phyloP scores from a whole-genome alignment of 2,888 invertebrate species.

The Hyposoter didymator region DNA sequence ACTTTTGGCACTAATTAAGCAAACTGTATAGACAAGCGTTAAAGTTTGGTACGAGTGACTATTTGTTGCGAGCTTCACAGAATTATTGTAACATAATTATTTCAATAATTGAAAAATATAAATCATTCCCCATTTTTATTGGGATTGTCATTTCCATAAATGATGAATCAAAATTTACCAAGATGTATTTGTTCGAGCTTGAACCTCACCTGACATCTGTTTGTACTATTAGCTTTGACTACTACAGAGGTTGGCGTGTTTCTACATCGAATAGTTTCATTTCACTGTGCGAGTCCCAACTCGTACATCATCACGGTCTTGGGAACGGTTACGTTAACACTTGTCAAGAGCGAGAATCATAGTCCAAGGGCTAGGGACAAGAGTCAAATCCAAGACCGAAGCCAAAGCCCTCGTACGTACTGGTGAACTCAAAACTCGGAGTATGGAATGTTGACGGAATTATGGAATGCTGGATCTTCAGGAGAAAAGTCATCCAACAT shows the following conservation, averaged over 20 bases:
- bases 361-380: constrained; percentile 29
- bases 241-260: constrained; percentile 46
- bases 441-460: background rate
- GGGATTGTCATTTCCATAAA: background rate
- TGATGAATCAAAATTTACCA: background rate
- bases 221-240: background rate
- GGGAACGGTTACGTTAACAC: constrained; percentile 66
- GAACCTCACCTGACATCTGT: background rate
- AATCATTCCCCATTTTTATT: background rate
- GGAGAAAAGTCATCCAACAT: background rate
- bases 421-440: background rate
- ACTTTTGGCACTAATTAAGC: background rate
- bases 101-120: background rate
- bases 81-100: background rate
- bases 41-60: background rate
- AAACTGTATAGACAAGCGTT: background rate
- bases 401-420: background rate
- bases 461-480: background rate
- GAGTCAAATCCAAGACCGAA: background rate
- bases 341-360: constrained; percentile 62
- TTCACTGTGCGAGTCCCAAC: constrained; percentile 1
- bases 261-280: constrained; percentile 33
- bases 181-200: background rate
- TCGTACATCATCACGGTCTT: constrained; percentile 56
- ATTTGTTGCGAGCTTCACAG: background rate